Evolutionary conservation across 2,113 vertebrate species (phyloP), one percentile per base, ranked within the genome.

Genomic region (Campylomormyrus numenius): DNA sequence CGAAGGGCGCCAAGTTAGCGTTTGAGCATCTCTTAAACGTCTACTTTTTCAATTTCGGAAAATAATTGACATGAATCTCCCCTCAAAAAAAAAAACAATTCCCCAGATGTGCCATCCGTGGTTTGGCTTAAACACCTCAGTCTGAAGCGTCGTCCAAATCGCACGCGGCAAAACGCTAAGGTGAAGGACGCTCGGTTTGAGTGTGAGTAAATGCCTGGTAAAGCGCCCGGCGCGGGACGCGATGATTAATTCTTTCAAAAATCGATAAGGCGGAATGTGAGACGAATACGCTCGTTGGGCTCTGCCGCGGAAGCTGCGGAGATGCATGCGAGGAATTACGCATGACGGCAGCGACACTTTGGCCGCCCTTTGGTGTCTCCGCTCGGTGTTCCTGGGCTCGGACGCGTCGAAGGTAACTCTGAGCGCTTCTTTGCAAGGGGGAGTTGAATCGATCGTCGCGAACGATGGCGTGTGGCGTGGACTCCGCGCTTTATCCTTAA

Each of bases 51-150:
- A 91, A 89, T 93, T 94, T 93, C 90, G 91, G 91, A 88, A 21
- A 94, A 94, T 94, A 93, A 94, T 94, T 93, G 94, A 93, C 94
- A 94, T 95, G 95, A 95, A 95, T 96, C 91, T 86, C 88, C 88
- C 87, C 88, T 88, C 19, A 1, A 10, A n/a, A 31, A 70, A 70
- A 31, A 5, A 70, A 90, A 42, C 3, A 85, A 90, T 66, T 90
- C 90, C 91, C 89, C 27, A 92, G 31, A 88, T 31, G 27, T 92
- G 88, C 50, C 46, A 49, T n/a, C 85, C 85, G 91, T 92, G 92
- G 89, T 90, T 91, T 92, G 91, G 93, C 91, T 93, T 94, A 93
- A 94, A 91, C 92, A 94, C 94, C 95, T 95, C 94, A 92, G 93
- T 92, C 93, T 93, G 91, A 90, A 45, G 95, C 95, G 95, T 95